Percentiles rank a stretch among this genome's conserved stretches.
Evolutionary conservation across 2,888 invertebrate species (phyloP).

Genomic region (Cataglyphis altisquamis): DNA sequence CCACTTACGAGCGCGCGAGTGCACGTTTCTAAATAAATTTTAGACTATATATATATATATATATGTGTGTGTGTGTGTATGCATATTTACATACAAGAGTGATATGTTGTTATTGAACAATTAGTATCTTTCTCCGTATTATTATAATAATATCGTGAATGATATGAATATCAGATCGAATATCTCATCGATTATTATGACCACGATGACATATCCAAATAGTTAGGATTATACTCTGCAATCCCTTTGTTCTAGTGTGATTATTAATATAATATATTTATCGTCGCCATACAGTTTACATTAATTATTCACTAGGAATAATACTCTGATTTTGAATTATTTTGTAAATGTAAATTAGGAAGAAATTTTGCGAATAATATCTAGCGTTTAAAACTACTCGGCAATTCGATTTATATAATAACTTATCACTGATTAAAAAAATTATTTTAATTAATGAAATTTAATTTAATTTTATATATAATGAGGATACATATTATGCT

Average conservation of each 20-base stretch:
- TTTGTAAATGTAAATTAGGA: not conserved
- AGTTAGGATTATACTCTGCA: constrained; percentile 2
- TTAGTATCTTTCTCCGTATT: constrained; percentile 14
- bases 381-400: not conserved
- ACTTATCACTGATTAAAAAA: not conserved
- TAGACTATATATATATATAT: constrained; percentile 13
- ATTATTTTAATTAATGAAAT: not conserved
- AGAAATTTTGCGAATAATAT: not conserved
- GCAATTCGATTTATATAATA: not conserved
- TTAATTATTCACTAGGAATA: not conserved
- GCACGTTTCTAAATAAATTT: constrained; percentile 64
- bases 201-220: not conserved
- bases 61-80: too few species aligned
- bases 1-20: constrained; percentile 57
- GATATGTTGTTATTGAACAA: constrained; percentile 41
- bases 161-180: constrained; percentile 20
- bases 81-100: not conserved
- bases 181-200: constrained; percentile 26
- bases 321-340: not conserved
- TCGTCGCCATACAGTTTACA: not conserved
- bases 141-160: not conserved
- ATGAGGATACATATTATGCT: too few species aligned
- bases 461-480: too few species aligned
- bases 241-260: not conserved
- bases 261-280: constrained; percentile 15